Evolutionary conservation across 2,113 vertebrate species (phyloP), one percentile per base, ranked within the genome.

Genomic region (Colossoma macropomum): DNA sequence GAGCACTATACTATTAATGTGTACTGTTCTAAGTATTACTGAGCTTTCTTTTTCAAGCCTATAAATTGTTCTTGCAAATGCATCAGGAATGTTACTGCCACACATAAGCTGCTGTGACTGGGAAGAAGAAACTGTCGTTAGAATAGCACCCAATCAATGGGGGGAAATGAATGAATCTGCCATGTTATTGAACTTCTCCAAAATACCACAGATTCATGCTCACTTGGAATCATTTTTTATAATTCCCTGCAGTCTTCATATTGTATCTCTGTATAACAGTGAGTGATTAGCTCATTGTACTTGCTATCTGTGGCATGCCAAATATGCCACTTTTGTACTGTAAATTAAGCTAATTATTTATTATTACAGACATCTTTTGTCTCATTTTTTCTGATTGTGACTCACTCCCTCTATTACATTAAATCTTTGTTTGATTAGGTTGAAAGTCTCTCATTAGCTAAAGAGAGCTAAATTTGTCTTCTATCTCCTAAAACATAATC

Each of bases 341-440:
- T 80, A 80, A 75, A 85, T 79, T 45, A 82, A 75, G 54, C 60
- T 79, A 70, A 85, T 85, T 82, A 82, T 80, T 83, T 87, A 82
- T 85, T 76, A 82, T 84, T 71, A 81, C 54, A 82, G 75, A 60
- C 70, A 54, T 75, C 8, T 34, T 79, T 78, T 75, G 68, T 79
- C 77, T 77, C 16, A 56, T 62, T 62, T 80, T 73, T 11, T 76
- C 16, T 0, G 59, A 45, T 8, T 59, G 21, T 25, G 80, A 66
- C 75, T 77, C 63, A 27, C 45, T 70, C 71, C 83, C 82, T 82
- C 68, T 66, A 50, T 85, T 85, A 65, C 70, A 69, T 79, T 79
- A 66, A 73, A 82, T 86, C 79, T 84, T 75, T 85, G 75, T 62
- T 32, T 41, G 79, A 80, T 85, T 85, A 59, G 17, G 75, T 19